phyloP scores from a whole-genome alignment of 92 coral and sea anemone species.

The Plumapathes pennacea region DNA sequence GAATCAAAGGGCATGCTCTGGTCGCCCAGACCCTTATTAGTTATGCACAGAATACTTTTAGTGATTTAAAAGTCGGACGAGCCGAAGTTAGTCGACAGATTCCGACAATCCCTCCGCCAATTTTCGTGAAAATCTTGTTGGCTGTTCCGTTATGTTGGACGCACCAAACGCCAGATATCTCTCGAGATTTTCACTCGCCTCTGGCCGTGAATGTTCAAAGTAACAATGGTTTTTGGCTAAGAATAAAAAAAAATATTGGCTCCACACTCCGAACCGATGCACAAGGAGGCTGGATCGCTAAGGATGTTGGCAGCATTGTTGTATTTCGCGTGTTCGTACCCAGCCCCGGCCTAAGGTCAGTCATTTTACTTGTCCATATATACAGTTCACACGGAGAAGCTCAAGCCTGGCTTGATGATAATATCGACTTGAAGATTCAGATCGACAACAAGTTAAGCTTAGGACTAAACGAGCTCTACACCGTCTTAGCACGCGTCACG shows the following conservation, averaged over 20 bases:
- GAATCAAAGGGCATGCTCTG: conserved; percentile 61
- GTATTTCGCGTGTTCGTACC: conserved; percentile 27
- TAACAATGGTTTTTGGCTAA: conserved; percentile 25
- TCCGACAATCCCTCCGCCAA: too few relatives aligned
- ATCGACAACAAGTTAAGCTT: conserved; percentile 7
- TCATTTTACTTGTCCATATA: conserved; percentile 35
- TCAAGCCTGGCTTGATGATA: conserved; percentile 41
- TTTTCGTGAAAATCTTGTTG: too few relatives aligned
- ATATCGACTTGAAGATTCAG: conserved; percentile 6
- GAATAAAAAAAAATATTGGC: too few relatives aligned
- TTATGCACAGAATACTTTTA: conserved; percentile 9
- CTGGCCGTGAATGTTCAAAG: conserved; percentile 15
- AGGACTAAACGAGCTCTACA: conserved; percentile 39
- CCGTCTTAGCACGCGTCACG: conserved; percentile 28
- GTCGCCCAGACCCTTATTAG: conserved; percentile 55
- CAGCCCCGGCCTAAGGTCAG: conserved; percentile 34
- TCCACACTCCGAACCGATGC: conserved; percentile 16
- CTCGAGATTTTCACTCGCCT: conserved; percentile 7
- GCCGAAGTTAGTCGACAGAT: too few relatives aligned
- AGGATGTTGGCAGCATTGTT: conserved; percentile 5
- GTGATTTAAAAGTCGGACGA: too few relatives aligned
- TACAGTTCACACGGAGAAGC: conserved; percentile 33
- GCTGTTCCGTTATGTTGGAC: conserved; percentile 66
- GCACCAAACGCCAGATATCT: conserved; percentile 50
- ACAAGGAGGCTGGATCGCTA: conserved; percentile 63